Conservation (phyloP, 2,113 vertebrate species). For the Sturnus vulgaris region DNA sequence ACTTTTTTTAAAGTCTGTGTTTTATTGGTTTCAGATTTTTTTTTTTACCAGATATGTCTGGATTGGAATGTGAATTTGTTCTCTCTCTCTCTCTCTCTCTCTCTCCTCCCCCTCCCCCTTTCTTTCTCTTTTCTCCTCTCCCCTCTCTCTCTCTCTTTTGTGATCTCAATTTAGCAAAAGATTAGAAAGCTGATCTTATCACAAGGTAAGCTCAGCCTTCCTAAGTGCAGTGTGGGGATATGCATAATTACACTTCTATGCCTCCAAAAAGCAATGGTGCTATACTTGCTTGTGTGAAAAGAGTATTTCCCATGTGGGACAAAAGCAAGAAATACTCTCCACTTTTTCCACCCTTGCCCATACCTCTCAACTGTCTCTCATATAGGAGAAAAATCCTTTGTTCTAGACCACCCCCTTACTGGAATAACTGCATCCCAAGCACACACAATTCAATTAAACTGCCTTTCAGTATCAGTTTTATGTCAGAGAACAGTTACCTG, state of each 20-base stretch:
- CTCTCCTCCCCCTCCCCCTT: conserved; percentile 37
- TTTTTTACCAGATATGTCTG: conserved; percentile 69
- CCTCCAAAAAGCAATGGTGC: conserved; percentile 48
- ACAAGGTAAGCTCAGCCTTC: conserved; percentile 85
- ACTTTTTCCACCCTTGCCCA: conserved; percentile 63
- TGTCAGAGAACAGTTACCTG: conserved; percentile 27
- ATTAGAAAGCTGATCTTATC: conserved; percentile 85
- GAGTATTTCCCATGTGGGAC: conserved; percentile 32
- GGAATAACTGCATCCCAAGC: neutral
- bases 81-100: conserved; percentile 75
- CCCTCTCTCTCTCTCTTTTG: conserved; percentile 75
- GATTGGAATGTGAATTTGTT: conserved; percentile 85
- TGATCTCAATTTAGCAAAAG: conserved; percentile 85
- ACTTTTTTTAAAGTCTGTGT: conserved; percentile 65
- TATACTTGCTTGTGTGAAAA: conserved; percentile 67
- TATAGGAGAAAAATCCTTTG: neutral
- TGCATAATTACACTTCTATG: conserved; percentile 48
- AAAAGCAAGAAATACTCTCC: conserved; percentile 43
- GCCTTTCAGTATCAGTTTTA: neutral
- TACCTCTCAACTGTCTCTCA: conserved; percentile 74
- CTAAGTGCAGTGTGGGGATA: conserved; percentile 74
- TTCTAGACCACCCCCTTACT: neutral
- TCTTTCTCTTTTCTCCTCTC: conserved; percentile 36
- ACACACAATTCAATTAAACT: neutral
- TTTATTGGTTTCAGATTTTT: conserved; percentile 68